Base-by-base conservation (phyloP, 2,888 invertebrate species). In the Herminia tarsipennalis region DNA sequence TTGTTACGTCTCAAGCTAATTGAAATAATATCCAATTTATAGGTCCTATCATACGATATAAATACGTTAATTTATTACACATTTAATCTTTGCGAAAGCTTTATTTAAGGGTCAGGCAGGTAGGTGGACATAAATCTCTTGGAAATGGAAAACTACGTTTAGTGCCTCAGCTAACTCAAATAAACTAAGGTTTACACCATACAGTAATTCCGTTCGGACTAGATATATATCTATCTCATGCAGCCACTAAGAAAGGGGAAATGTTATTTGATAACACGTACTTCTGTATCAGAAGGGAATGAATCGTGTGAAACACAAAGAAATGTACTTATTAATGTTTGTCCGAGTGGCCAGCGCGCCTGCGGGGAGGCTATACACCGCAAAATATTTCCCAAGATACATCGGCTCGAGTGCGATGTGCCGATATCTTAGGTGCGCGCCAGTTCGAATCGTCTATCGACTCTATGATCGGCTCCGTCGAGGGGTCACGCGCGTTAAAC, bases 401-500 rank as follows among this genome's bases (percentile, higher is more conserved):
- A 87, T 87, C 86, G 83, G 86, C 86, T 86, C 88, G 88, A 88
- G 87, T 81, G 81, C 87, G 89, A 89, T 90, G 81, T 79, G 83
- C 77, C 81, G 90, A 90, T 90, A 89, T 86, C 86, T 82, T 56
- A 68, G 74, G 76, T 75, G 82, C 83, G 84, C 85, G 81, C 76
- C 76, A 83, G 84, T 86, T 79, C 78, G 85, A 86, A 88, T 89
- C 88, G 86, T 87, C 88, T 90, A 90, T 90, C 90, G 86, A 84
- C 66, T 81, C 87, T 88, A 88, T 88, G 88, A 90, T 89, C 90
- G 88, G 82, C 80, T 83, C 76, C 78, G 85, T 77, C 82, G 83
- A 86, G 83, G 75, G 90, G 91, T 91, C 91, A 90, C 87, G 91
- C 87, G 87, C 88, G 86, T 83, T 88, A 84, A 89, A 88, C 90